A percentile compares a stretch with the other conserved stretches of the same genome.
Evolutionary conservation across 2,888 invertebrate species (phyloP).

Genomic region (Boloria selene): DNA sequence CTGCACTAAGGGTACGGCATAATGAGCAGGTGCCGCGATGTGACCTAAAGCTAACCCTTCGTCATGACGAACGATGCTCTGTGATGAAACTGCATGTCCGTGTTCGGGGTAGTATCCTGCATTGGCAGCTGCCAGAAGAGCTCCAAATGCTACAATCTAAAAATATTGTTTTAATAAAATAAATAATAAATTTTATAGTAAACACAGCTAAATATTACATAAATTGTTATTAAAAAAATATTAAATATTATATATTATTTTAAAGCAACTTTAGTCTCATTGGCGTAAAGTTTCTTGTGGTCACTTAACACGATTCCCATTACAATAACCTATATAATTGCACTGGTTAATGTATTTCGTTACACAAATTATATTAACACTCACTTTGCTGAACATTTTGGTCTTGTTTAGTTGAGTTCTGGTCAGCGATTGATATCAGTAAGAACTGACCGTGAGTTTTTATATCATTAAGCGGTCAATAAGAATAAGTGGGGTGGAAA

Average conservation of each 20-base stretch:
- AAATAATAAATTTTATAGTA: background rate
- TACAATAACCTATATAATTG: constrained; percentile 12
- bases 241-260: too few relatives aligned
- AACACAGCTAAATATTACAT: background rate
- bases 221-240: too few relatives aligned
- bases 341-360: constrained; percentile 19
- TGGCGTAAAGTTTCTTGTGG: constrained; percentile 26
- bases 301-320: constrained; percentile 32
- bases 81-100: constrained; percentile 70
- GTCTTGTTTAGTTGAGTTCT: constrained; percentile 53
- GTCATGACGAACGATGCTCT: constrained; percentile 73
- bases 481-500: constrained; percentile 68
- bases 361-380: constrained; percentile 42
- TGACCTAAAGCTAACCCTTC: constrained; percentile 54
- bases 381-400: constrained; percentile 76
- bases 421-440: constrained; percentile 65
- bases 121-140: constrained; percentile 74
- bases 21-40: constrained; percentile 46
- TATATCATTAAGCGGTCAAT: constrained; percentile 63
- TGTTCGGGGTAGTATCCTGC: constrained; percentile 79
- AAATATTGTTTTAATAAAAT: constrained; percentile 6
- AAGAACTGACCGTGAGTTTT: constrained; percentile 60
- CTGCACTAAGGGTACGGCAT: constrained; percentile 30
- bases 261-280: background rate
- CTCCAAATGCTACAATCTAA: constrained; percentile 53